Evolutionary conservation across 2,888 invertebrate genomes (phyloP), one percentile per base, ranked within the genome.

Genomic region (Idaea biselata): DNA sequence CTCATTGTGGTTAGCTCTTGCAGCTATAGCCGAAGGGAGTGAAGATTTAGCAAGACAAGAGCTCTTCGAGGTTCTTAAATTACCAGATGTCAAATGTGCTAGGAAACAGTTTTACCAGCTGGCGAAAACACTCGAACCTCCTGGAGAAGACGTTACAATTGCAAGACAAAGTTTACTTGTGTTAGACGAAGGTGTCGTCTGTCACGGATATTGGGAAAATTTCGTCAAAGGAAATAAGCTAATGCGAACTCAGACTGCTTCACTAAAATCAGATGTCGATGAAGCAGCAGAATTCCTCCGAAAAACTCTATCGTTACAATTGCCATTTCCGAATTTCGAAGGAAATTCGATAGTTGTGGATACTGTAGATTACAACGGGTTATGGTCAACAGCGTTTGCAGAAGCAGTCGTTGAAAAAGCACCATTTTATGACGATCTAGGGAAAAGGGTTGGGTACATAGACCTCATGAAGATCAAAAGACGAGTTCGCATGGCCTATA

Each of bases 21-120:
- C 71, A 0, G 75, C 71, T 0, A 60, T 76, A 17, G 71, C 72
- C 2, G 76, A 76, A 69, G 76, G 76, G 25, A 60, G 71, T 3
- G 70, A 66, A 6, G 60, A 65, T 0, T 58, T 44, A 18, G 67
- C 71, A 8, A 68, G 65, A 6, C 16, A 61, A 18, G 66, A 74
- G 60, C 58, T 76, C 7, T 69, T 69, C 17, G 58, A 67, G 1
- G 63, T 75, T 16, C 62, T 77, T 1, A 59, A 62, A 11, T 58
- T 76, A 7, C 72, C 76, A 8, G 55, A 69, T 16, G 70, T 74
- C 18, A 18, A 63, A 3, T 76, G 72, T 55, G 58, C 62, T 1
- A 65, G 72, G 16, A 66, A 68, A 55, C 72, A 71, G 54, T 74
- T 62, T 60, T 76, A 75, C 60, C 59, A 65, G 53, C 8, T 72